Evolutionary conservation across 2,888 invertebrate genomes (phyloP), one percentile per base, ranked within the genome.

Genomic region (Tyria jacobaeae): DNA sequence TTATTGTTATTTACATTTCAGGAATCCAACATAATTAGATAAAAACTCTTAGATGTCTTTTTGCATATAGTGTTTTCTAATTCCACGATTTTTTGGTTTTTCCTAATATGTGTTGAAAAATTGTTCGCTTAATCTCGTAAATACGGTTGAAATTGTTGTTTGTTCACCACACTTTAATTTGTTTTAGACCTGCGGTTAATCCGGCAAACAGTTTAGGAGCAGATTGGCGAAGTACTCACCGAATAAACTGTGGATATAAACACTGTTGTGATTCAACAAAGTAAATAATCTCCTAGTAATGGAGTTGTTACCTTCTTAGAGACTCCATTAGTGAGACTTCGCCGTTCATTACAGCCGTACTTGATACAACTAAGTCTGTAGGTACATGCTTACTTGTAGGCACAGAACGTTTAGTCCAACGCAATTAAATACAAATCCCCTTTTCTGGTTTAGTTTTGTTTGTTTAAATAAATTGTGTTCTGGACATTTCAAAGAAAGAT

Each of bases 231-330:
- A 62, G 64, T 68, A 70, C 71, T 76, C 65, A 62, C 64, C 49
- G 66, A 74, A 71, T 73, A 72, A 70, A 73, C 73, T 71, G 57
- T 61, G 53, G 39, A 54, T 41, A 54, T 54, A 54, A 54, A 54
- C 53, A 54, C 53, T 25, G 64, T 68, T 73, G 70, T 69, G 71
- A 70, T 74, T 70, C 61, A 64, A 66, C 66, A 67, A 70, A 77
- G 78, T 71, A 80, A 79, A 76, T 79, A 78, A 76, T 76, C 70
- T 71, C 72, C 57, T 53, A 53, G 73, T 80, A 73, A 78, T 75
- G 70, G 60, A 76, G 72, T 71, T 73, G 69, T 66, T 78, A 63
- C 66, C 63, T 69, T 70, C 74, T 75, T 55, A 61, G 56, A 68
- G 67, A 71, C 64, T 59, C 74, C 73, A 65, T 76, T 78, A 71